Conservation (phyloP, 2,888 invertebrate species). For the Chouioia cunea region DNA sequence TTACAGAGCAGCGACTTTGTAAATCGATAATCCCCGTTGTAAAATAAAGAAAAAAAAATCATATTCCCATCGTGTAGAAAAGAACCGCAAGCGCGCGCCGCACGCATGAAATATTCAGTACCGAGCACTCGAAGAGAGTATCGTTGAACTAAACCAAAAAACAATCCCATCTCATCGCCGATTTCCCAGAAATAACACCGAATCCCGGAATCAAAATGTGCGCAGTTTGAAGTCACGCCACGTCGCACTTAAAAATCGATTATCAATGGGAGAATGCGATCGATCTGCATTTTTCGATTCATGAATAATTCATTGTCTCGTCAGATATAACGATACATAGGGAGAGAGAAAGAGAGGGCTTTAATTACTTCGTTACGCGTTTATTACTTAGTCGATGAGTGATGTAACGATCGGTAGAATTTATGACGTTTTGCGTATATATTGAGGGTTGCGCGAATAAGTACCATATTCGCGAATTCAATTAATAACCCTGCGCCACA, state of each 20-base stretch:
- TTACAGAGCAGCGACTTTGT: too few relatives aligned
- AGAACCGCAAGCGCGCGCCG: too few relatives aligned
- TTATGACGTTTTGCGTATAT: not conserved
- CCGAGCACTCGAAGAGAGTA: too few relatives aligned
- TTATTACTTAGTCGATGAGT: slow-evolving; percentile 21
- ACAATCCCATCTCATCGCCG: not conserved
- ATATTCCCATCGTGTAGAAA: too few relatives aligned
- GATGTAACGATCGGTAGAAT: slow-evolving; percentile 21
- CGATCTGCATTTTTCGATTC: slow-evolving; percentile 33
- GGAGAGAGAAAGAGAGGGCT: slow-evolving; percentile 5
- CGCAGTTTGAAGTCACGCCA: slow-evolving; percentile 4
- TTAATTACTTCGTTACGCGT: slow-evolving; percentile 40
- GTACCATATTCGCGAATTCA: too few relatives aligned
- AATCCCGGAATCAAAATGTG: not conserved
- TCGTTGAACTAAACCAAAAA: too few relatives aligned
- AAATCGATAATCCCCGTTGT: too few relatives aligned
- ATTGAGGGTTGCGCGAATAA: too few relatives aligned
- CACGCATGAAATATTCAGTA: too few relatives aligned
- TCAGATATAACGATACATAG: not conserved
- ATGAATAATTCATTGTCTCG: slow-evolving; percentile 42
- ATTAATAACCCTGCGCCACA: too few relatives aligned
- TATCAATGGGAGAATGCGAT: not conserved
- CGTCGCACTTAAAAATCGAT: slow-evolving; percentile 36
- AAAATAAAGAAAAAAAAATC: too few relatives aligned
- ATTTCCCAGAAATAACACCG: slow-evolving; percentile 22